These are phyloP conservation scores for Sebastes melanostomus DNA, from an alignment of 2,797 vertebrate species.

Conservation along the genomic window DNA sequence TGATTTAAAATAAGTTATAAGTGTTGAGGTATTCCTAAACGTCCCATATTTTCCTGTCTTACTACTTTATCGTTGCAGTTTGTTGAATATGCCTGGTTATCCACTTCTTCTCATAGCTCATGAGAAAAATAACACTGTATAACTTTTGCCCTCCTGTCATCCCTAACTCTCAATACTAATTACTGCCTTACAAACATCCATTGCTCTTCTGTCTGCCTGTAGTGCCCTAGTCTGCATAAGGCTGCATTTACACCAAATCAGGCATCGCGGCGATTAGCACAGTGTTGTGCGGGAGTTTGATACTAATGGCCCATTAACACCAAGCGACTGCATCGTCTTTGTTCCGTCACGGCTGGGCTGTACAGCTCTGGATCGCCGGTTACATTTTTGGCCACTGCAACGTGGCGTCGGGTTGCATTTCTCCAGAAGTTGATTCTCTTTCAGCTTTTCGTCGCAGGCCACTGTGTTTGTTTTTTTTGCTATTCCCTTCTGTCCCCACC, in stretches of 20 bases:
- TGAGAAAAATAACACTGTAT: slow-evolving; percentile 2
- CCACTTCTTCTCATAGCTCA: background rate
- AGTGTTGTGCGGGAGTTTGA: background rate
- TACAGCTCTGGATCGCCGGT: background rate
- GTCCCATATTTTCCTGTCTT: background rate
- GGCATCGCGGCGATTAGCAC: background rate
- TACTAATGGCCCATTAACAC: background rate
- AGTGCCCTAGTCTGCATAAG: background rate
- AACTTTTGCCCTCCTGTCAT: background rate
- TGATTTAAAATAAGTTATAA: slow-evolving; percentile 8
- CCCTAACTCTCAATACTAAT: slow-evolving; percentile 3
- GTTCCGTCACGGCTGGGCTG: background rate
- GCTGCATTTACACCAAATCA: background rate
- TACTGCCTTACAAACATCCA: background rate
- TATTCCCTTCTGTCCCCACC: background rate
- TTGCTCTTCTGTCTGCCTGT: background rate
- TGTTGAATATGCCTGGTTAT: slow-evolving; percentile 19
- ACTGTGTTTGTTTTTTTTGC: background rate
- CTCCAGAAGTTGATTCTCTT: background rate
- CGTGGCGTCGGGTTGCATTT: background rate
- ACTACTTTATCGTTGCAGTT: background rate
- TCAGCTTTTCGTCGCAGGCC: background rate
- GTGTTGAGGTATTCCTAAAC: slow-evolving; percentile 59
- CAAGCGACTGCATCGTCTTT: background rate
- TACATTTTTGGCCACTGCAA: background rate